These are phyloP conservation scores for Sardinella longiceps DNA, from an alignment of 2,797 vertebrate genomes.

Conservation along the genomic window DNA sequence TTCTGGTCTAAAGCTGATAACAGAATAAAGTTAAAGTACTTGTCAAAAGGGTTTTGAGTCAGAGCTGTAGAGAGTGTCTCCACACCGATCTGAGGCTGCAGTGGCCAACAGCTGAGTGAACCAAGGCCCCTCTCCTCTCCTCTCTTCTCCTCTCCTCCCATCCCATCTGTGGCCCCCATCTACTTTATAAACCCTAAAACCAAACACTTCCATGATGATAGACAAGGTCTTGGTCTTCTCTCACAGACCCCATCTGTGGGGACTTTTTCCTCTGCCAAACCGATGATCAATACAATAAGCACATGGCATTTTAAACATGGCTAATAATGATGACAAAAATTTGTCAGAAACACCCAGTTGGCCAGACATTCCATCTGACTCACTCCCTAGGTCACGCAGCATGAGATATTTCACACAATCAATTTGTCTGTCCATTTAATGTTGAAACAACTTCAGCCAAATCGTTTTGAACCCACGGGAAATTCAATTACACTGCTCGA, in stretches of 20 bases:
- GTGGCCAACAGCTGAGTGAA: conserved; percentile 51
- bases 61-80: conserved; percentile 54
- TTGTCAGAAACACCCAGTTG: neutral
- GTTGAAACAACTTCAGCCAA: conserved; percentile 40
- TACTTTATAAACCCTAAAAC: conserved; percentile 30
- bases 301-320: conserved; percentile 10
- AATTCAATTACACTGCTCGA: conserved; percentile 54
- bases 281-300: neutral
- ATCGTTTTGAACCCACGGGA: conserved; percentile 47
- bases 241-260: neutral
- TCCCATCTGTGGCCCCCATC: conserved; percentile 49
- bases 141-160: conserved; percentile 37
- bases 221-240: neutral
- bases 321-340: neutral
- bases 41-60: conserved; percentile 63
- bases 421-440: conserved; percentile 44
- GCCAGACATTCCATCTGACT: neutral
- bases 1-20: conserved; percentile 60
- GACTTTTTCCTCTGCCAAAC: neutral
- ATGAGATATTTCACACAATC: conserved; percentile 26
- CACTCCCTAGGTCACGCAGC: conserved; percentile 9
- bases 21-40: conserved; percentile 53
- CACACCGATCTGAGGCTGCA: conserved; percentile 56
- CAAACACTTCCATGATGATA: neutral
- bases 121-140: conserved; percentile 49